phyloP scores from a whole-genome alignment of 2,888 invertebrate species.

The Corythucha ciliata region DNA sequence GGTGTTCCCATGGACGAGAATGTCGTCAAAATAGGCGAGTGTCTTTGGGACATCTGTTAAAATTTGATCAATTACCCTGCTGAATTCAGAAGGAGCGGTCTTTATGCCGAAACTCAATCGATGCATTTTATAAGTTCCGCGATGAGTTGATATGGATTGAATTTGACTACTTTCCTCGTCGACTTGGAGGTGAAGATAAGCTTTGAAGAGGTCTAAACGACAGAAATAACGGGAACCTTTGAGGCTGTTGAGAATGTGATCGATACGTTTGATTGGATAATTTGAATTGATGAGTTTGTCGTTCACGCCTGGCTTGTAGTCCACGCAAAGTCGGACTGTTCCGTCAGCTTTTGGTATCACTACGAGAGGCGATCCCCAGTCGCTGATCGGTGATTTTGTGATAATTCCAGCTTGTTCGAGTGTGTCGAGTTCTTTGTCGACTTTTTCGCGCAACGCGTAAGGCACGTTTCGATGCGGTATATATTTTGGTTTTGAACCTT shows the following conservation, averaged over 20 bases:
- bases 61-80: constrained; percentile 21
- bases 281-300: constrained; percentile 29
- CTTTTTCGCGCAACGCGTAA: constrained; percentile 5
- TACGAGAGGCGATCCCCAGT: constrained; percentile 17
- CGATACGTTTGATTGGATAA: constrained; percentile 29
- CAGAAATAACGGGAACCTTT: constrained; percentile 15
- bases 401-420: constrained; percentile 12
- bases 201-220: constrained; percentile 15
- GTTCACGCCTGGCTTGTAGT: constrained; percentile 14
- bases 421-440: not conserved
- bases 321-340: constrained; percentile 12
- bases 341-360: constrained; percentile 17
- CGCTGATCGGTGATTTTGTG: constrained; percentile 19
- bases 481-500: constrained; percentile 8
- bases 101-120: constrained; percentile 26
- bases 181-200: constrained; percentile 11
- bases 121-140: constrained; percentile 16
- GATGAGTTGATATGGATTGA: constrained; percentile 13
- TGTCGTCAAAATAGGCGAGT: constrained; percentile 20
- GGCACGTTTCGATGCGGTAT: constrained; percentile 20
- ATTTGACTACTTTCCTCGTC: constrained; percentile 15
- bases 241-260: constrained; percentile 22
- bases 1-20: constrained; percentile 11
- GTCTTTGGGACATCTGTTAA: constrained; percentile 23
- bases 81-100: constrained; percentile 30